Evolutionary conservation across 2,113 vertebrate genomes (phyloP).

Genomic region (Macroglossus sobrinus): DNA sequence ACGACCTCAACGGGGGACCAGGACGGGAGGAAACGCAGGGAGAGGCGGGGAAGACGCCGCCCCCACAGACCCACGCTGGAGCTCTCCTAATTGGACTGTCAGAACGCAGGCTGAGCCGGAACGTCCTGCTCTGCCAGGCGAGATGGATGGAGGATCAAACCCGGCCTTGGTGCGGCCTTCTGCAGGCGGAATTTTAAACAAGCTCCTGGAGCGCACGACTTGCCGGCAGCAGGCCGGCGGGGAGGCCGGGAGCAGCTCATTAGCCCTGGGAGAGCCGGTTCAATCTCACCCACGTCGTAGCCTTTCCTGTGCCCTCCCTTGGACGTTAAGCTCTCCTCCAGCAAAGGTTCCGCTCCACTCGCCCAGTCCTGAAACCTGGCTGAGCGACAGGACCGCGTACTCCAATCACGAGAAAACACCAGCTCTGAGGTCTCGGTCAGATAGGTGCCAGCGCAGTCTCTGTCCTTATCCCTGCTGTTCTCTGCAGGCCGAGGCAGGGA

Average conservation of each 20-base stretch:
- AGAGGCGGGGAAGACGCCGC: background rate
- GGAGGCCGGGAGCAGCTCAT: background rate
- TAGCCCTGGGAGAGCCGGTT: background rate
- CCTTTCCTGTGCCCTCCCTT: background rate
- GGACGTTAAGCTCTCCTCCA: background rate
- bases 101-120: background rate
- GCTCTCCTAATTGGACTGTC: background rate
- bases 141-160: background rate
- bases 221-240: background rate
- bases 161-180: background rate
- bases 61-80: accelerated
- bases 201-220: background rate
- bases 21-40: background rate
- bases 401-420: background rate
- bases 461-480: accelerated
- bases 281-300: background rate
- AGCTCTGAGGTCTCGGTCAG: background rate
- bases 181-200: background rate
- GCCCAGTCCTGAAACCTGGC: background rate
- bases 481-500: background rate
- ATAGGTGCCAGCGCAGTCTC: accelerated
- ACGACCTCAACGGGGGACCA: background rate
- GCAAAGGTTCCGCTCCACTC: background rate
- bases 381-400: background rate
- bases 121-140: background rate